These are phyloP conservation scores for Malachius bipustulatus DNA, from an alignment of 2,888 invertebrate species.

Conservation along the genomic window DNA sequence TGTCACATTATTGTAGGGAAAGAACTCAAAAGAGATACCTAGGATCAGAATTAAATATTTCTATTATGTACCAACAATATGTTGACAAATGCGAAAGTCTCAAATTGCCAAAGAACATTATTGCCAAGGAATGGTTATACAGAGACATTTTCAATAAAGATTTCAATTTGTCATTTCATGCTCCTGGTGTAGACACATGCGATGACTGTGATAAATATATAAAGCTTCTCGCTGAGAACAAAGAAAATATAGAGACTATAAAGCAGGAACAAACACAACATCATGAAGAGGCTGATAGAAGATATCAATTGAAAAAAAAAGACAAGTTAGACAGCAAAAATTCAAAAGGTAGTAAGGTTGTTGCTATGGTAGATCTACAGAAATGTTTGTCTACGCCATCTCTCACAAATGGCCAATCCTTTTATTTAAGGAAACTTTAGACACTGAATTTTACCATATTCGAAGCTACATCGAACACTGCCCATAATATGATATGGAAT, in stretches of 20 bases:
- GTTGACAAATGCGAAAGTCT: background rate
- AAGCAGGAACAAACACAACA: background rate
- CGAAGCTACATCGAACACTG: background rate
- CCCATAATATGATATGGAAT: background rate
- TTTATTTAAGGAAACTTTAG: too few species aligned
- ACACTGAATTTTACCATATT: background rate
- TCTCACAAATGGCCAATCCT: slow-evolving; percentile 2
- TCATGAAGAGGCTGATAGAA: background rate
- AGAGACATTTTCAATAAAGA: background rate
- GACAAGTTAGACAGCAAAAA: background rate
- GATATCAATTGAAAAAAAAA: slow-evolving; percentile 2
- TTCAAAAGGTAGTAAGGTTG: too few species aligned
- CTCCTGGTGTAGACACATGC: slow-evolving; percentile 3
- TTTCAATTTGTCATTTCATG: background rate
- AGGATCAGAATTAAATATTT: background rate
- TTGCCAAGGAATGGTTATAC: background rate
- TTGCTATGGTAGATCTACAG: slow-evolving; percentile 3
- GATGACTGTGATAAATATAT: slow-evolving; percentile 1
- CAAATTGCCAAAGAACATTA: background rate
- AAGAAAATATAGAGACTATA: slow-evolving; percentile 2
- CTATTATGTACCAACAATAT: slow-evolving; percentile 1
- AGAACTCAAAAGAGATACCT: background rate
- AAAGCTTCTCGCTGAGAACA: background rate
- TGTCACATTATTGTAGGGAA: background rate
- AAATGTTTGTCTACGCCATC: slow-evolving; percentile 2